These are phyloP conservation scores for Nixonia krombeini DNA, from an alignment of 1,140 invertebrate species.

Conservation along the genomic window DNA sequence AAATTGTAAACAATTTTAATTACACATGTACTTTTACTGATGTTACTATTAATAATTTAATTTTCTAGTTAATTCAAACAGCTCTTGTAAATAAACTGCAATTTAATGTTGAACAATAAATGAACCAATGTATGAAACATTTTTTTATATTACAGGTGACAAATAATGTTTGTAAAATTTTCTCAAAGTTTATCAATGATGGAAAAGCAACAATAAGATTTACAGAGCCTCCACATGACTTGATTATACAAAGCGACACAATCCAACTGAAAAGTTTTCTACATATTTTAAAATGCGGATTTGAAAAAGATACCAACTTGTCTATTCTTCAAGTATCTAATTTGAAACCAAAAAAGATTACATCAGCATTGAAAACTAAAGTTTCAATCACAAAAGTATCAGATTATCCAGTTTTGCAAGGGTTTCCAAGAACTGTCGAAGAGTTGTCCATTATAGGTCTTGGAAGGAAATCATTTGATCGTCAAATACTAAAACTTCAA, in stretches of 20 bases:
- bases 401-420: slow-evolving; percentile 78
- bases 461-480: slow-evolving; percentile 76
- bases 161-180: slow-evolving; percentile 77
- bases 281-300: slow-evolving; percentile 74
- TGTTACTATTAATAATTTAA: too few species aligned
- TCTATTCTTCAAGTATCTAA: slow-evolving; percentile 61
- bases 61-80: too few species aligned
- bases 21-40: too few species aligned
- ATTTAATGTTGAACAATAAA: too few species aligned
- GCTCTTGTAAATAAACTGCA: too few species aligned
- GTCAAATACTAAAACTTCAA: slow-evolving; percentile 77
- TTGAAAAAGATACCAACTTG: slow-evolving; percentile 75
- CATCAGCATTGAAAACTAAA: slow-evolving; percentile 70
- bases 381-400: slow-evolving; percentile 74
- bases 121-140: not conserved
- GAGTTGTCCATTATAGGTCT: slow-evolving; percentile 75
- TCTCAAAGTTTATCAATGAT: slow-evolving; percentile 79
- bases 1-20: too few species aligned
- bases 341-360: slow-evolving; percentile 70
- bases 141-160: slow-evolving; percentile 65
- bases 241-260: slow-evolving; percentile 78
- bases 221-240: slow-evolving; percentile 78
- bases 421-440: slow-evolving; percentile 78
- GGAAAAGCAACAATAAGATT: slow-evolving; percentile 83
- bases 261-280: slow-evolving; percentile 80